Base-by-base conservation (phyloP, 2,888 invertebrate genomes). In the Caradrina kadenii region DNA sequence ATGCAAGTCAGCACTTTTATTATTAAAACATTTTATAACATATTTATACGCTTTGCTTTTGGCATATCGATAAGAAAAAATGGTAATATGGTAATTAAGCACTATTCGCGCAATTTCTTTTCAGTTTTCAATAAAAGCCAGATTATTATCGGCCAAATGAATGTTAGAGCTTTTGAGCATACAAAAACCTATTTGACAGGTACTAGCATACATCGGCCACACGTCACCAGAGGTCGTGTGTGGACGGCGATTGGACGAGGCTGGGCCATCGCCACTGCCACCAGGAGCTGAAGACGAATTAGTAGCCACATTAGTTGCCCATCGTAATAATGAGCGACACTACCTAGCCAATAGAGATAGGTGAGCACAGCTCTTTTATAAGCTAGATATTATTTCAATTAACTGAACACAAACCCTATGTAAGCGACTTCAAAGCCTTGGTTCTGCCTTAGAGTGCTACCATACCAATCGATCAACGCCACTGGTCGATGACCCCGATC, bases 121-220 rank as follows among this genome's bases (percentile, higher is more conserved):
- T 39, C 39, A 39, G 13, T 39, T 39, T 39, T 39, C 39, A 11
- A 39, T 39, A 13, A 39, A 39, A 39, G 39, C 39, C 39, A 39
- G 39, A 39, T 39, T 39, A 39, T 39, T 11, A 2, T 39, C 13
- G 39, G 39, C 39, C 13, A 39, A 39, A 39, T 39, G 11, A 39
- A 2, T 13, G 13, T 13, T 39, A 13, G 10, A 42, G 22, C 21
- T 26, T 35, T 7, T 19, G 6, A 56, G 1, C 22, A 26, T 21
- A 65, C 39, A 31, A 55, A 74, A 8, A 26, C 67, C 58, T 58
- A 45, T 59, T 54, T 10, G 39, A 42, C 61, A 98, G 98, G 96
- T 99, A 73, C 95, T 99, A 70, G 97, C 98, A 84, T 99, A 99
- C 94, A 97, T 99, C 87, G 99, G 99, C 0, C 97, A 98, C 91